These are phyloP conservation scores for Odobenus rosmarus DNA, from an alignment of 2,113 vertebrate genomes.

Conservation along the genomic window DNA sequence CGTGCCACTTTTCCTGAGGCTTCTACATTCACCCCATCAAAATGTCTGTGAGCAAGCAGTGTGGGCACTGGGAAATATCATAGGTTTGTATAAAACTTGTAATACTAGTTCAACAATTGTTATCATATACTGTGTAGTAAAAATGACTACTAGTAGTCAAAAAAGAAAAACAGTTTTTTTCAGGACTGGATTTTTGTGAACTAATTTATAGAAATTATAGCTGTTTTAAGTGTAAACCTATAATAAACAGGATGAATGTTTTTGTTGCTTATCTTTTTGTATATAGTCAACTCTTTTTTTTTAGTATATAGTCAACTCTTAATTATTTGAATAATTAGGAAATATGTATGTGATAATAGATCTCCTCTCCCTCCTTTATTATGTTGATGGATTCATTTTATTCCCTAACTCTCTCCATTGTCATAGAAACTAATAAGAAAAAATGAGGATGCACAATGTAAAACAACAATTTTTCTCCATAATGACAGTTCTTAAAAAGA, in stretches of 20 bases:
- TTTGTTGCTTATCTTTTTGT: constrained; percentile 26
- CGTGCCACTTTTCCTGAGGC: constrained; percentile 96
- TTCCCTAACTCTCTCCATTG: neutral
- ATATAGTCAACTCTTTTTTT: neutral
- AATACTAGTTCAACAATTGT: neutral
- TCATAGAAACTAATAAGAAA: neutral
- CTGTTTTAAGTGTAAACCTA: constrained; percentile 9
- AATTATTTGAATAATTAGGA: constrained; percentile 18
- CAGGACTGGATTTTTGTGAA: constrained; percentile 18
- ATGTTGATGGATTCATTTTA: neutral
- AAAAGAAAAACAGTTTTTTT: constrained; percentile 1
- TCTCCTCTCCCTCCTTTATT: neutral
- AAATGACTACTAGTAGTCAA: neutral
- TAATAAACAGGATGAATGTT: constrained; percentile 10
- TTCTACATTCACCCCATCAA: constrained; percentile 96
- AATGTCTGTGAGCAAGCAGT: constrained; percentile 99
- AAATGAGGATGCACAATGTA: neutral
- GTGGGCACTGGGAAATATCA: constrained; percentile 99
- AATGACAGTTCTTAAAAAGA: neutral
- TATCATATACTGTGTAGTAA: neutral
- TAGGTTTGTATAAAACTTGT: constrained; percentile 89
- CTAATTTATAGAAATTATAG: constrained; percentile 41
- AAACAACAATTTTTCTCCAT: neutral
- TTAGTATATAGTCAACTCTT: neutral
- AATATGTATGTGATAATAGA: neutral